Base-by-base conservation (phyloP, 2,113 vertebrate genomes). In the Solea senegalensis region DNA sequence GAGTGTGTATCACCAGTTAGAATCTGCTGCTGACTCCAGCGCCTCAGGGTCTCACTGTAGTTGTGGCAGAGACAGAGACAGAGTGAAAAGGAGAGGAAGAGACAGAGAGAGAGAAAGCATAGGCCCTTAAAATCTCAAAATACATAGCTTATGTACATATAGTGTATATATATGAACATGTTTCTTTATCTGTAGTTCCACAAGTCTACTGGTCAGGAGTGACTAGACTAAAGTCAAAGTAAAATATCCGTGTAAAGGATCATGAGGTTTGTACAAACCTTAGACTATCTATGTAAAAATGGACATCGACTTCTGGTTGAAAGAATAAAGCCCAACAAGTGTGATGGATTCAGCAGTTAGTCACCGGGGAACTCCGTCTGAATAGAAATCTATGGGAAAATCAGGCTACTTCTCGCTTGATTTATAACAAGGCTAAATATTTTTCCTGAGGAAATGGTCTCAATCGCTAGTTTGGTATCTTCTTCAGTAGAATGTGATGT, bases 1-100 rank as follows among this genome's bases (percentile, higher is more conserved):
- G 72, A 79, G 84, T 62, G 64, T 63, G 63, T 84, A 85, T 88
- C 84, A 72, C 56, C 69, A 72, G 56, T 81, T 58, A 70, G 69
- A 69, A 81, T 84, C 88, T 78, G 77, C 84, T 82, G 83, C 87
- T 81, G 82, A 78, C 77, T 83, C 71, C 78, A 75, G 49, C 27
- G 72, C 78, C 86, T 78, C 79, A 15, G 79, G 84, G 85, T 72
- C 72, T 80, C 66, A 39, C 78, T 69, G 79, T 65, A 59, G 80
- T 71, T 68, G 61, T 58, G 46, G 50, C 45, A 70, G 52, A 74
- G 69, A 72, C 43, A 53, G 46, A 75, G 63, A 76, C 67, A 71
- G 64, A 70, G 46, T 0, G 49, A 50, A 12, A 9, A 48, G 2
- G 14, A 48, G 8, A 14, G 11, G 5, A 10, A 5, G 8, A 48